A percentile compares a stretch with the other conserved stretches of the same genome.
Conservation (phyloP, 2,888 invertebrate species). For the Xiphydria camelus region DNA sequence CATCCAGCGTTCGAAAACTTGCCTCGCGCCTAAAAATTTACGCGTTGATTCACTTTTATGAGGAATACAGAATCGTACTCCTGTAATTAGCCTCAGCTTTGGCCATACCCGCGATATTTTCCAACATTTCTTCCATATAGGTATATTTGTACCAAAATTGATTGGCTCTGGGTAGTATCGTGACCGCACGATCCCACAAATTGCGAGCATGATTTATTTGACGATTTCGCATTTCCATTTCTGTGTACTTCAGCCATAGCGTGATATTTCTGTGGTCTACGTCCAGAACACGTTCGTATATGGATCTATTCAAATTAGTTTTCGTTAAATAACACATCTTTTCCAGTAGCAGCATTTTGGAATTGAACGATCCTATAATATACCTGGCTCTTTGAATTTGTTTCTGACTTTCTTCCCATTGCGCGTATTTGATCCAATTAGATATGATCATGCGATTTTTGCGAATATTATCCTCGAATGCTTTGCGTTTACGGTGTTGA, state of each 20-base stretch:
- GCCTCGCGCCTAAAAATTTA: too few relatives aligned
- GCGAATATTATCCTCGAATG: conserved; percentile 96
- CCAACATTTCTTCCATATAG: conserved; percentile 99
- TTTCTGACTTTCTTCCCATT: conserved; percentile 99
- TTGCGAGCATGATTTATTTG: conserved; percentile 98
- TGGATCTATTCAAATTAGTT: conserved; percentile 69
- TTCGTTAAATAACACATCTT: too few relatives aligned
- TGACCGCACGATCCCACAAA: conserved; percentile 97
- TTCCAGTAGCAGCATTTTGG: too few relatives aligned
- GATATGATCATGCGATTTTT: conserved; percentile 95
- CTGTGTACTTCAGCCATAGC: conserved; percentile 96
- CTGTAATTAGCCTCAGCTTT: too few relatives aligned
- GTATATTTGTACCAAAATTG: conserved; percentile 99
- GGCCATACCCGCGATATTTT: conserved; percentile 93
- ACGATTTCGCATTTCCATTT: conserved; percentile 97
- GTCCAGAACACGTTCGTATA: conserved; percentile 96
- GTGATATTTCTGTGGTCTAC: conserved; percentile 97
- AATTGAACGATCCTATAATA: too few relatives aligned
- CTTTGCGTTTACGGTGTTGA: conserved; percentile 92
- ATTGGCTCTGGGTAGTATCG: conserved; percentile 93
- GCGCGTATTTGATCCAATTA: conserved; percentile 99
- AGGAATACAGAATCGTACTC: too few relatives aligned
- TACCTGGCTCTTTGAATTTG: conserved; percentile 82
- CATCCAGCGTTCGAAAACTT: conserved; percentile 99
- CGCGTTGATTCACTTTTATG: too few relatives aligned